Percentiles rank a stretch among this genome's conserved stretches.
phyloP scores from a whole-genome alignment of 1,140 invertebrate genomes.

The Drosophila ironensis region DNA sequence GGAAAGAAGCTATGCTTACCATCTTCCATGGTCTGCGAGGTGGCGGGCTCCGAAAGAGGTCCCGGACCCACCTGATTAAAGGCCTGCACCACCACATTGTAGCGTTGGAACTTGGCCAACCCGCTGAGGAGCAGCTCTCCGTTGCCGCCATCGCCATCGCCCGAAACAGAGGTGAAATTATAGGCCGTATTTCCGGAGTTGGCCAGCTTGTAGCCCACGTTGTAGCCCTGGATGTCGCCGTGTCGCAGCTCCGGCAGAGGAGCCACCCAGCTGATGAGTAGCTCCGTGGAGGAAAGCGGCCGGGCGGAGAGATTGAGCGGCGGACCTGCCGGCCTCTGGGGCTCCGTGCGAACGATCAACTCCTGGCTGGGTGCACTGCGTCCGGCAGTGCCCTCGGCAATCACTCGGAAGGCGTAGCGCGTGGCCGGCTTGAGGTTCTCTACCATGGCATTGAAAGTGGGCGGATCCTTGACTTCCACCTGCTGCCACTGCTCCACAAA shows the following conservation, averaged over 20 bases:
- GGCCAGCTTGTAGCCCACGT: constrained; percentile 83
- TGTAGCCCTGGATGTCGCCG: constrained; percentile 89
- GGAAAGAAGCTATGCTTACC: constrained; percentile 83
- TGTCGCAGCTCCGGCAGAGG: constrained; percentile 87
- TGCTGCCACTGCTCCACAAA: constrained; percentile 86
- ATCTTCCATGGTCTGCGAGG: constrained; percentile 91
- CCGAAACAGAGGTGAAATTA: constrained; percentile 87
- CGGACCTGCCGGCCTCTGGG: constrained; percentile 89
- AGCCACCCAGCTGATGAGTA: constrained; percentile 90
- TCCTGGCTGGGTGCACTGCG: constrained; percentile 88
- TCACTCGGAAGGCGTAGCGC: constrained; percentile 88
- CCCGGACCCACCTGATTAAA: constrained; percentile 93
- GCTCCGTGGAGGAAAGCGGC: constrained; percentile 88
- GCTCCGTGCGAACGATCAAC: constrained; percentile 87
- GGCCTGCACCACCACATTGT: constrained; percentile 91
- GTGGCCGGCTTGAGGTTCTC: constrained; percentile 90
- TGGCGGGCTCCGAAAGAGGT: constrained; percentile 88
- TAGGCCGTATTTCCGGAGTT: constrained; percentile 82
- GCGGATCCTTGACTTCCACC: constrained; percentile 85
- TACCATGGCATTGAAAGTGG: constrained; percentile 85
- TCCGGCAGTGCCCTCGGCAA: constrained; percentile 90
- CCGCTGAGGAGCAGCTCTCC: constrained; percentile 86
- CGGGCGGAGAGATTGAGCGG: constrained; percentile 88
- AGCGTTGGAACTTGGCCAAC: constrained; percentile 90
- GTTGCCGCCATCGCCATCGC: constrained; percentile 86